Base-by-base conservation (phyloP, 2,113 vertebrate species). In the Emydura subglobosa region DNA sequence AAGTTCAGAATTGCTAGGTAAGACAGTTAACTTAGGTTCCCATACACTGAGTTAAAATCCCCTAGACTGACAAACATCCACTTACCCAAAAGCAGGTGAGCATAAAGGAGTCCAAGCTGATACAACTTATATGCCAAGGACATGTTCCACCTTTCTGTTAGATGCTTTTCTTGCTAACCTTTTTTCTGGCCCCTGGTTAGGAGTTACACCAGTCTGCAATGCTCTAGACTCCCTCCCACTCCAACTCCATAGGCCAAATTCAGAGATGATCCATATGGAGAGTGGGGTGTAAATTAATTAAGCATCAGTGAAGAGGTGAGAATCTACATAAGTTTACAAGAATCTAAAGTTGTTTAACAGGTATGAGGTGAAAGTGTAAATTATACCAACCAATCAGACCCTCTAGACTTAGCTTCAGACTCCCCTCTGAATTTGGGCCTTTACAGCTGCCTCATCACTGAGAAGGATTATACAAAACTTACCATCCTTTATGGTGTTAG, bases 401-500 rank as follows among this genome's bases (percentile, higher is more conserved):
- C 85, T 65, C 4, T 54, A 31, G 85, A 42, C 49, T 82, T 65
- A 42, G 78, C 25, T 86, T 91, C 85, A 72, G 81, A 81, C 84
- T 90, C 25, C 54, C 85, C 79, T 2, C 44, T 78, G 74, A 78
- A 78, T 44, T 27, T 78, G 24, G 42, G 6, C 25, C 42, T 78
- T 10, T 44, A 27, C 39, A 19, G 24, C 44, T 34, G 44, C 34
- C 17, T 59, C 12, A 7, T 47, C 27, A 17, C 59, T n/a, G 51
- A 19, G 34, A 47, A 0, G 55, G 51, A 42, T 34, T 42, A 82
- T 13, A 59, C 4, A n/a, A 47, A 49, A 61, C 96, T 97, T 97
- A 98, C 97, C 96, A 0, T 97, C 96, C 86, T 93, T 85, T 79
- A 82, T 47, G 44, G 80, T 90, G 85, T 29, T 93, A 84, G 96